These are phyloP conservation scores for Adelognathus sp. DNA, from an alignment of 2,888 invertebrate species.

Conservation along the genomic window DNA sequence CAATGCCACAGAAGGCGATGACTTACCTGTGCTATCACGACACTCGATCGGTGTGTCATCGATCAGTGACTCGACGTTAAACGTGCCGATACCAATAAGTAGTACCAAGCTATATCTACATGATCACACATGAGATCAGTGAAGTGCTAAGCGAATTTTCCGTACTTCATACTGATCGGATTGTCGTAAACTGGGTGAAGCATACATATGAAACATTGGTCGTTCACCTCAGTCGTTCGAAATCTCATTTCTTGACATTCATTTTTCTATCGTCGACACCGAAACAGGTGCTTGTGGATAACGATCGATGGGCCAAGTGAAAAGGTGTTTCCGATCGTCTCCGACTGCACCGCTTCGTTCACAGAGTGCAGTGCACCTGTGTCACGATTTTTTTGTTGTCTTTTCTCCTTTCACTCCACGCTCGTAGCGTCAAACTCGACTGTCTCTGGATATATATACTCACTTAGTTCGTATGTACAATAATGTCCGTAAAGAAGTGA, in stretches of 20 bases:
- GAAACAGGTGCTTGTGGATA: neutral
- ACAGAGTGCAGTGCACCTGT: neutral
- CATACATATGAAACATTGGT: neutral
- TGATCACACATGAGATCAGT: no score
- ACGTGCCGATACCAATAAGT: neutral
- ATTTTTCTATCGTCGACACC: neutral
- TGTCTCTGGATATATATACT: neutral
- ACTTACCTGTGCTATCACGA: no score
- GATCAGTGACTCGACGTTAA: neutral
- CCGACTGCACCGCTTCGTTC: neutral
- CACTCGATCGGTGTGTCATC: no score
- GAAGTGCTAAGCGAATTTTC: neutral
- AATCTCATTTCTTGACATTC: neutral
- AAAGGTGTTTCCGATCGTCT: neutral
- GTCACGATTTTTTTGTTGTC: neutral
- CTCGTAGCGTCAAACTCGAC: neutral
- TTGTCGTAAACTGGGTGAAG: neutral
- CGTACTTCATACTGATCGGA: neutral
- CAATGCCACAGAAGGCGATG: no score
- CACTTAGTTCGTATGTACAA: neutral
- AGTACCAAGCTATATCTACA: no score
- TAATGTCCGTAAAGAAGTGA: neutral
- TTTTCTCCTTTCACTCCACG: neutral
- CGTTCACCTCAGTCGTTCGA: neutral
- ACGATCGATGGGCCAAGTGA: slow-evolving; percentile 4